Evolutionary conservation across 1,140 invertebrate species (phyloP).

Genomic region (Drosophila subpulchrella): DNA sequence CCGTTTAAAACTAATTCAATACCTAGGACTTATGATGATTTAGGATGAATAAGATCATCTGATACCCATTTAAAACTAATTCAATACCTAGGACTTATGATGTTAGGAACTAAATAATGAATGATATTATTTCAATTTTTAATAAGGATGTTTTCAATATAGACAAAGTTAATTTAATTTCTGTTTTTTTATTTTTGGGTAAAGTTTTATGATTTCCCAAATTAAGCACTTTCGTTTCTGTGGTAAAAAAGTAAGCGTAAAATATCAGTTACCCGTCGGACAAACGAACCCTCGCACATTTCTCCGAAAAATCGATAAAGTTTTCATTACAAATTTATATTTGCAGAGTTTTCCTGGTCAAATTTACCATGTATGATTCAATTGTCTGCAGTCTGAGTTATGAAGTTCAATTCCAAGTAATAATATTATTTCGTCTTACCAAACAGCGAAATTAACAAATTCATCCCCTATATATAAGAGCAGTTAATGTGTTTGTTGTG

Average conservation of each 20-base stretch:
- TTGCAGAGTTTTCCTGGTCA: slow-evolving; percentile 17
- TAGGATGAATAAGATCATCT: no score
- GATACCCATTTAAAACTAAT: no score
- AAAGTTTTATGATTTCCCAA: no score
- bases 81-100: no score
- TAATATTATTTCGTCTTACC: slow-evolving; percentile 62
- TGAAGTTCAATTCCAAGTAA: slow-evolving; percentile 50
- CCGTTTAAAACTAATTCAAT: no score
- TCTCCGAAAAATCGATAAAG: not conserved
- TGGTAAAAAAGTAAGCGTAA: no score
- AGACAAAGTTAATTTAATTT: no score
- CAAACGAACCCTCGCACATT: not conserved
- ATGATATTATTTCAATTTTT: no score
- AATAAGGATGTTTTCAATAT: no score
- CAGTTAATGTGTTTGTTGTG: not conserved
- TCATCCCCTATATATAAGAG: slow-evolving; percentile 28
- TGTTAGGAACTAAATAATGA: no score
- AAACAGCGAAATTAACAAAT: slow-evolving; percentile 65
- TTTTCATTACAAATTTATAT: slow-evolving; percentile 16
- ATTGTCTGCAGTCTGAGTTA: slow-evolving; percentile 49
- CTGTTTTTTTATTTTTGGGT: no score
- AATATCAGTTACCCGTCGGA: slow-evolving; percentile 1
- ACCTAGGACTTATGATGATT: no score
- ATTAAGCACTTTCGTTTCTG: not conserved
- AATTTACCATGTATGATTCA: slow-evolving; percentile 45